phyloP scores from a whole-genome alignment of 1,140 invertebrate species.

The Diorhabda carinulata region DNA sequence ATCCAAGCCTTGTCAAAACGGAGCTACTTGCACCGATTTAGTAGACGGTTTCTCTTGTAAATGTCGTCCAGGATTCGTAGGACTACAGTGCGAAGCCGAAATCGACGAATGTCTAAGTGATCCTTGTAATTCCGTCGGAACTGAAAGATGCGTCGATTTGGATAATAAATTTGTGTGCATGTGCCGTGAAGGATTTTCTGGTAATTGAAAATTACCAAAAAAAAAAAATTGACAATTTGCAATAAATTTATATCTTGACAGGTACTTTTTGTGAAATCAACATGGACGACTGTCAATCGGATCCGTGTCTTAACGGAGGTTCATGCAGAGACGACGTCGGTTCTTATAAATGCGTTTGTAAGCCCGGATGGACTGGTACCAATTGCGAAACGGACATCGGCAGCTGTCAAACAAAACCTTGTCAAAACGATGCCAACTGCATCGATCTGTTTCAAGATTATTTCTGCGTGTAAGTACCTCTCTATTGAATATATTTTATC shows the following conservation, averaged over 20 bases:
- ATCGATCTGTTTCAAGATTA: slow-evolving; percentile 92
- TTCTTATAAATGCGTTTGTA: slow-evolving; percentile 78
- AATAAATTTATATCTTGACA: neutral
- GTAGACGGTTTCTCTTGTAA: slow-evolving; percentile 86
- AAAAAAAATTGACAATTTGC: neutral
- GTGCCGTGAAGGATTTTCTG: slow-evolving; percentile 86
- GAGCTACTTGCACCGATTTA: slow-evolving; percentile 78
- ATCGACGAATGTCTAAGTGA: slow-evolving; percentile 89
- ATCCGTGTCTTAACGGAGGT: slow-evolving; percentile 85
- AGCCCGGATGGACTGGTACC: slow-evolving; percentile 83
- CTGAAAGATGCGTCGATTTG: slow-evolving; percentile 80
- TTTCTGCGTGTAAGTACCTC: slow-evolving; percentile 76
- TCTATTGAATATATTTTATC: neutral
- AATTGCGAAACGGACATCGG: slow-evolving; percentile 85
- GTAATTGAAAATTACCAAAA: slow-evolving; percentile 45
- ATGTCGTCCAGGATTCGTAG: slow-evolving; percentile 89
- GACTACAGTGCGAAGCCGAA: slow-evolving; percentile 86
- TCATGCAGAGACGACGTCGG: slow-evolving; percentile 84
- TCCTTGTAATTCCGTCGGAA: slow-evolving; percentile 85
- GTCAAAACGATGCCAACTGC: slow-evolving; percentile 89
- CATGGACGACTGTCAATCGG: slow-evolving; percentile 84
- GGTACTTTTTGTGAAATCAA: slow-evolving; percentile 51
- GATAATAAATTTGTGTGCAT: slow-evolving; percentile 88
- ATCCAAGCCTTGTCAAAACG: slow-evolving; percentile 84
- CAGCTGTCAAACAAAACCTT: slow-evolving; percentile 78